Percentiles rank a stretch among this genome's conserved stretches.
Conservation (phyloP, 2,797 vertebrate species). For the Melanotaenia maccullochi region DNA sequence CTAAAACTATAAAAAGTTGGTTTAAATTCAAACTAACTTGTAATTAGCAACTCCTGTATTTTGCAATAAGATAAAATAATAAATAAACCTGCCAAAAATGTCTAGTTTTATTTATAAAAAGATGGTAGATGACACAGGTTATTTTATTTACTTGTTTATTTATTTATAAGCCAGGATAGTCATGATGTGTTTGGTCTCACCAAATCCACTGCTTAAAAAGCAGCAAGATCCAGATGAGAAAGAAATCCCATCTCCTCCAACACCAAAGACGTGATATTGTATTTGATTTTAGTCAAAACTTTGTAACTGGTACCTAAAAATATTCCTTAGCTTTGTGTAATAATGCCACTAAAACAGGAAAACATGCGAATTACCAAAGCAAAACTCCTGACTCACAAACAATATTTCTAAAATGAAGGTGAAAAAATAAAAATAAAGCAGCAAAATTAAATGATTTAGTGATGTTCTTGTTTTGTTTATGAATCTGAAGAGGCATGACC, state of each 20-base stretch:
- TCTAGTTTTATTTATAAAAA: too few relatives aligned
- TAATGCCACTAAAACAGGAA: background rate
- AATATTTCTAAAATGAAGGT: background rate
- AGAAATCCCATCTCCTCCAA: background rate
- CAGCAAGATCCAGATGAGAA: background rate
- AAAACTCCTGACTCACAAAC: slow-evolving; percentile 5
- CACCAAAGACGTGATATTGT: background rate
- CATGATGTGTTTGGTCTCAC: background rate
- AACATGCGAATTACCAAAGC: background rate
- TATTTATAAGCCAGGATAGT: background rate
- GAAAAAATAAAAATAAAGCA: background rate
- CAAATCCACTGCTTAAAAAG: background rate
- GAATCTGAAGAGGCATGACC: background rate
- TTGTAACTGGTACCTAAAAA: slow-evolving; percentile 7
- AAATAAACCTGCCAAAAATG: background rate
- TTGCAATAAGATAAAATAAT: background rate
- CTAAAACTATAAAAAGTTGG: background rate
- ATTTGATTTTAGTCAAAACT: slow-evolving; percentile 1
- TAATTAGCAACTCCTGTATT: background rate
- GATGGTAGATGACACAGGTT: too few relatives aligned
- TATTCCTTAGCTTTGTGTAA: background rate
- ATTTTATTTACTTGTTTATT: too few relatives aligned
- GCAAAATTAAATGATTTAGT: background rate
- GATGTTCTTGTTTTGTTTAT: background rate
- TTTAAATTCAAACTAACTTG: background rate